phyloP scores from a whole-genome alignment of 2,797 vertebrate species.

The Gymnodraco acuticeps region DNA sequence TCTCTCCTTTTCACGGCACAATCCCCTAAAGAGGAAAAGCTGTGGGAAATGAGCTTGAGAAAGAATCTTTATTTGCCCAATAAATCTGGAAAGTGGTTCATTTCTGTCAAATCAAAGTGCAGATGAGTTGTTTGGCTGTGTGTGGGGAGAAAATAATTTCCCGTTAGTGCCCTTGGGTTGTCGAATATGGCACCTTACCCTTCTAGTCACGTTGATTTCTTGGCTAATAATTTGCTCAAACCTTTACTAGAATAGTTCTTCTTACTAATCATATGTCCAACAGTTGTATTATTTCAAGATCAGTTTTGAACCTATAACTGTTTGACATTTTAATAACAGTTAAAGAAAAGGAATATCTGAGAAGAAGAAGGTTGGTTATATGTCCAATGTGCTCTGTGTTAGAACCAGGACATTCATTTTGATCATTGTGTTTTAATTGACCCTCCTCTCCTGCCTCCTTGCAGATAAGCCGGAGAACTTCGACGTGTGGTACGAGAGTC shows the following conservation, averaged over 20 bases:
- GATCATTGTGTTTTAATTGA: conserved; percentile 16
- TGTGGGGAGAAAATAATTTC: conserved; percentile 49
- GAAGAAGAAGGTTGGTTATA: neutral
- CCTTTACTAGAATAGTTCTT: neutral
- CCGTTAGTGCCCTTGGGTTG: conserved; percentile 27
- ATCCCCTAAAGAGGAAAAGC: conserved; percentile 59
- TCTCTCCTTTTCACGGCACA: conserved; percentile 38
- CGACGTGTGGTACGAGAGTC: conserved; percentile 98
- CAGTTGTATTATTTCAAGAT: conserved; percentile 12
- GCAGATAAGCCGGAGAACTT: conserved; percentile 98
- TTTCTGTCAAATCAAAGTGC: conserved; percentile 74
- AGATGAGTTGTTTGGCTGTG: conserved; percentile 61
- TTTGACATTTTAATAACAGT: neutral
- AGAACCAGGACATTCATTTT: conserved; percentile 22
- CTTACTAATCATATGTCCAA: neutral
- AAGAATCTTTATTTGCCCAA: conserved; percentile 73
- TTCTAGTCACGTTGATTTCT: conserved; percentile 22
- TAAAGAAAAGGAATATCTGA: neutral
- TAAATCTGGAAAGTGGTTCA: conserved; percentile 70
- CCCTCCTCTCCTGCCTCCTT: conserved; percentile 32
- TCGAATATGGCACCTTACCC: conserved; percentile 39
- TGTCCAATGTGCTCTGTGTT: neutral
- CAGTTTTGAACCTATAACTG: neutral
- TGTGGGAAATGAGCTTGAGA: conserved; percentile 66
- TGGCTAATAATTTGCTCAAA: conserved; percentile 24